Percentiles rank a stretch among this genome's conserved stretches.
These are phyloP conservation scores for Cyprinella venusta DNA, from an alignment of 2,797 vertebrate genomes.

Conservation along the genomic window DNA sequence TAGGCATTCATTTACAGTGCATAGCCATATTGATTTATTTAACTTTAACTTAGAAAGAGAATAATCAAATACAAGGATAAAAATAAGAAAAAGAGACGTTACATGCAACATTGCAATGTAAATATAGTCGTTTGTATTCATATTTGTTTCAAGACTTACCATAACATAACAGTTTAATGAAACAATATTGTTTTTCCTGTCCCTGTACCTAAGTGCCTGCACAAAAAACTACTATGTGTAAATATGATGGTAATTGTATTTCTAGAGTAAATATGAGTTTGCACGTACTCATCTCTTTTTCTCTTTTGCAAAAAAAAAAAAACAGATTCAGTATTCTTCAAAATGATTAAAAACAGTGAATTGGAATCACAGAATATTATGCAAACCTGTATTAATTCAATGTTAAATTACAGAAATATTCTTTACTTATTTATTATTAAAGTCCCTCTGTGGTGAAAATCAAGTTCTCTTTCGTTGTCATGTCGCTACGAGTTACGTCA, in stretches of 20 bases:
- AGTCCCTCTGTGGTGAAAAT: no score
- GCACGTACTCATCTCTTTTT: not conserved
- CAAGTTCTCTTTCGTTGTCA: no score
- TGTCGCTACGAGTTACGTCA: no score
- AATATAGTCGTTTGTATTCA: not conserved
- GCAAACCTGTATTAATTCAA: not conserved
- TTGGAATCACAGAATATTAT: not conserved
- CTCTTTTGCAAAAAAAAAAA: no score
- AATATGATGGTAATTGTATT: not conserved
- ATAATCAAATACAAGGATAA: conserved; percentile 11
- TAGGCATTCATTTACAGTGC: conserved; percentile 88
- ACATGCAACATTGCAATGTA: not conserved
- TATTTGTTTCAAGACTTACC: not conserved
- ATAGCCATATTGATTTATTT: conserved; percentile 90
- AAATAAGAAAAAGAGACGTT: conserved; percentile 38
- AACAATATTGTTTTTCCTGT: not conserved
- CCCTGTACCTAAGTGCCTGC: not conserved
- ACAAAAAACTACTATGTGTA: not conserved
- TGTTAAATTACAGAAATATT: not conserved
- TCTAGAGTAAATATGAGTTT: not conserved
- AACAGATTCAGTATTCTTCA: not conserved
- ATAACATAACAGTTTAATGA: no score
- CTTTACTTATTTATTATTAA: not conserved
- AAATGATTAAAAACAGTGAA: not conserved
- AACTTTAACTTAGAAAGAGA: conserved; percentile 84